phyloP scores from a whole-genome alignment of 2,113 vertebrate species.

The Scomber scombrus region DNA sequence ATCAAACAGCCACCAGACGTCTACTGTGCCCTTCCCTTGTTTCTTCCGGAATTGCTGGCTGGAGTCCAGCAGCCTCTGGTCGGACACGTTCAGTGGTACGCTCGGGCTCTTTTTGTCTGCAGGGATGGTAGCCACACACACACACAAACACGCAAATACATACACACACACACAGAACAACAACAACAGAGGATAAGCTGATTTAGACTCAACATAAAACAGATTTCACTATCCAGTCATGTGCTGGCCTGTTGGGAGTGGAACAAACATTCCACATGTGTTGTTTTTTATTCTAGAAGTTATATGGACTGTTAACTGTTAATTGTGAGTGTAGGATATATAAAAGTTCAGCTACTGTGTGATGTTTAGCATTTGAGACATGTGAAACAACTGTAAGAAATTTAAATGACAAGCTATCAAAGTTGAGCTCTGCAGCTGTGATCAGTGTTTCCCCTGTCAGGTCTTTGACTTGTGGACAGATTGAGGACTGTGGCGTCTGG shows the following conservation, averaged over 20 bases:
- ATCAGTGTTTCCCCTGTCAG: too few species aligned
- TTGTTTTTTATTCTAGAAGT: not conserved
- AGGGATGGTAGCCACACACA: constrained; percentile 11
- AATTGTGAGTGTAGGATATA: not conserved
- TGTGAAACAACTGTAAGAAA: too few species aligned
- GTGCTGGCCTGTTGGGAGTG: not conserved
- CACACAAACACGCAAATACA: constrained; percentile 20
- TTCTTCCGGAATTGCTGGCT: constrained; percentile 96
- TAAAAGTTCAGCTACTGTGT: not conserved
- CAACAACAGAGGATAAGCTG: not conserved
- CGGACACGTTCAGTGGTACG: constrained; percentile 88
- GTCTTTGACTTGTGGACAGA: too few species aligned
- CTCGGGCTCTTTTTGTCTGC: constrained; percentile 88
- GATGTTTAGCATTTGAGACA: not conserved
- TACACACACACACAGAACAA: not conserved
- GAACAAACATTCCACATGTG: not conserved
- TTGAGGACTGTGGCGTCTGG: too few species aligned
- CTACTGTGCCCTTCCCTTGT: constrained; percentile 96
- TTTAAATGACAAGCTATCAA: too few species aligned
- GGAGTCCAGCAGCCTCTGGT: constrained; percentile 95
- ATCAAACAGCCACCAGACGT: constrained; percentile 99
- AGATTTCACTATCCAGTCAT: not conserved
- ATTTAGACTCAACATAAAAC: constrained; percentile 8
- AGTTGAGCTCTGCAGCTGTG: too few species aligned
- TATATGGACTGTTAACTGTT: not conserved